phyloP scores from a whole-genome alignment of 2,113 vertebrate species.

The Thunnus thynnus region DNA sequence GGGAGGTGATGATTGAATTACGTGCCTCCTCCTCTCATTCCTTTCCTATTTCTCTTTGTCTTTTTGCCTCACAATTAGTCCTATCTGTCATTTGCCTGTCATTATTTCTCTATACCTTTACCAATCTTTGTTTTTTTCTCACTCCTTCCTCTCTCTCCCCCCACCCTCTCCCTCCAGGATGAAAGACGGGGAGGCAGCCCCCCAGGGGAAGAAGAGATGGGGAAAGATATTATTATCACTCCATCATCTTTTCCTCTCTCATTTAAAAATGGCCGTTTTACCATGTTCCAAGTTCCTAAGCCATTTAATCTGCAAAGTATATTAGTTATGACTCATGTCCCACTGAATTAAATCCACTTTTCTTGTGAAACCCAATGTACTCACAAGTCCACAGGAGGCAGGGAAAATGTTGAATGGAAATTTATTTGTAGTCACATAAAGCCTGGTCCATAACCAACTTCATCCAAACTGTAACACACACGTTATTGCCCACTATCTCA shows the following conservation, averaged over 20 bases:
- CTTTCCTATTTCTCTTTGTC: constrained; percentile 6
- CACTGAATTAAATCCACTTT: too few species aligned
- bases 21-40: constrained; percentile 5
- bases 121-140: constrained; percentile 25
- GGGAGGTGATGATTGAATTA: constrained; percentile 23
- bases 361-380: too few species aligned
- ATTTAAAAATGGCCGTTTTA: constrained; percentile 31
- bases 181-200: constrained; percentile 61
- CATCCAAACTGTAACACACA: too few species aligned
- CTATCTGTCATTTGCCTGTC: background rate
- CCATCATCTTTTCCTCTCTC: constrained; percentile 53
- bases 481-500: too few species aligned
- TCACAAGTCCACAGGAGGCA: too few species aligned
- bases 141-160: constrained; percentile 7
- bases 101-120: background rate
- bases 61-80: background rate
- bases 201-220: constrained; percentile 66
- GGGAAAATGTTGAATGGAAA: too few species aligned
- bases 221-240: constrained; percentile 69
- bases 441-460: too few species aligned
- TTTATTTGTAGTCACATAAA: too few species aligned
- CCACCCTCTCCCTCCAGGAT: constrained; percentile 57
- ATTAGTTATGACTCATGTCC: too few species aligned
- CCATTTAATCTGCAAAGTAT: too few species aligned
- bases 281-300: too few species aligned